phyloP scores from a whole-genome alignment of 2,797 vertebrate genomes.

The Argentina silus region DNA sequence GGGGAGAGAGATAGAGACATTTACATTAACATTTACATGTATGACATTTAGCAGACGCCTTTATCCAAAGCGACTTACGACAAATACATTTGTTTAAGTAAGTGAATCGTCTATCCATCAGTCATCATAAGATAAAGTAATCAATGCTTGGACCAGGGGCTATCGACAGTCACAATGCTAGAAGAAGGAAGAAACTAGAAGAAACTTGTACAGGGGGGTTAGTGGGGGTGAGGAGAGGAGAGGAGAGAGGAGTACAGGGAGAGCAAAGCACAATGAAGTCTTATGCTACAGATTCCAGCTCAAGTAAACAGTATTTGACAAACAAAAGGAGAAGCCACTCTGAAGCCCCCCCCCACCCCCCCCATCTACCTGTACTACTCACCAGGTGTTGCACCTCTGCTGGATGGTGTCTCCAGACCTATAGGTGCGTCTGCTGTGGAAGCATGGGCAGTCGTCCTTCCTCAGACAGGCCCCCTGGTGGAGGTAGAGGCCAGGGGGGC shows the following conservation, averaged over 20 bases:
- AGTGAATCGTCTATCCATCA: too few relatives aligned
- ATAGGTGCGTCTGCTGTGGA: slow-evolving; percentile 79
- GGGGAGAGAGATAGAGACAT: not conserved
- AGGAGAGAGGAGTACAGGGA: not conserved
- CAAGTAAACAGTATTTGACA: not conserved
- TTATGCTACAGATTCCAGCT: not conserved
- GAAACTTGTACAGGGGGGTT: not conserved
- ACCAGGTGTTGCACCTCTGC: slow-evolving; percentile 90
- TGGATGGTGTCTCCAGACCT: slow-evolving; percentile 76
- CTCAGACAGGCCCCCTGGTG: slow-evolving; percentile 77
- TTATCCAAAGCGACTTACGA: too few relatives aligned
- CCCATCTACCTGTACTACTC: slow-evolving; percentile 31
- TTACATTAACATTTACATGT: too few relatives aligned
- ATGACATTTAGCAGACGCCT: not conserved
- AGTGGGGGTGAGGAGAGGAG: not conserved
- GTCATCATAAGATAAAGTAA: too few relatives aligned
- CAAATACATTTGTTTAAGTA: too few relatives aligned
- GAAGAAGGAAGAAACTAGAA: too few relatives aligned
- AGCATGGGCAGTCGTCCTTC: slow-evolving; percentile 83
- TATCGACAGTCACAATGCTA: too few relatives aligned
- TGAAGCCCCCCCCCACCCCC: too few relatives aligned
- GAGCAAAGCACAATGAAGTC: not conserved
- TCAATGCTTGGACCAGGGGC: too few relatives aligned
- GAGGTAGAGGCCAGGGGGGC: slow-evolving; percentile 76
- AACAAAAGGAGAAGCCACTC: too few relatives aligned